Conservation (phyloP, 2,797 vertebrate genomes). For the Oryzias sinensis region DNA sequence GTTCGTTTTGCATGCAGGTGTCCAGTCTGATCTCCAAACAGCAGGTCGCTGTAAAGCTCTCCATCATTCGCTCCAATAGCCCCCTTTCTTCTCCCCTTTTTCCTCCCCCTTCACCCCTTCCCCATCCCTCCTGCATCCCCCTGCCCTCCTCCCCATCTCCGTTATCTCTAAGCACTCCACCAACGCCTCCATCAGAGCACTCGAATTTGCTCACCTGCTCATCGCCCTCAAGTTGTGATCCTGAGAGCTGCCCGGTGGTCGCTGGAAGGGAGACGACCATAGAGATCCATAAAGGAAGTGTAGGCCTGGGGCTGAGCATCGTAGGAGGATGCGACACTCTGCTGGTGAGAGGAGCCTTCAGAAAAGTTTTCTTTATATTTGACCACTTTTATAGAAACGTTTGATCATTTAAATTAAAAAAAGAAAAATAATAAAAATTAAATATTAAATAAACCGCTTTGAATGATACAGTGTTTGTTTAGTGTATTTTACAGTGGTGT, state of each 20-base stretch:
- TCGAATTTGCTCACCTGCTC: slow-evolving; percentile 75
- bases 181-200: slow-evolving; percentile 41
- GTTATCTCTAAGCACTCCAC: slow-evolving; percentile 20
- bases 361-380: background rate
- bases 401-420: background rate
- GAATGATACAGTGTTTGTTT: background rate
- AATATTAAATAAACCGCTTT: background rate
- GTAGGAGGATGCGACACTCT: slow-evolving; percentile 93
- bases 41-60: slow-evolving; percentile 77
- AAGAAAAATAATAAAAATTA: background rate
- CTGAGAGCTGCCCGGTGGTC: slow-evolving; percentile 82
- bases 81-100: slow-evolving; percentile 28
- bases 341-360: slow-evolving; percentile 77
- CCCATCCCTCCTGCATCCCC: slow-evolving; percentile 20
- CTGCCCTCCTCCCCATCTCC: slow-evolving; percentile 24
- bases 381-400: too few species aligned
- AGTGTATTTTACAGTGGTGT: background rate
- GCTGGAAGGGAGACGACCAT: slow-evolving; percentile 88
- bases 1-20: slow-evolving; percentile 74
- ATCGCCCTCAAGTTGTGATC: slow-evolving; percentile 75
- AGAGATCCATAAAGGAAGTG: slow-evolving; percentile 88
- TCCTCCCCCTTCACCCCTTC: slow-evolving; percentile 23
- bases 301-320: slow-evolving; percentile 92
- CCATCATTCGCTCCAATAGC: slow-evolving; percentile 59
- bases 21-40: slow-evolving; percentile 83